Conservation (phyloP, 64 coral and sea anemone species). For the Trachythela sp. region DNA sequence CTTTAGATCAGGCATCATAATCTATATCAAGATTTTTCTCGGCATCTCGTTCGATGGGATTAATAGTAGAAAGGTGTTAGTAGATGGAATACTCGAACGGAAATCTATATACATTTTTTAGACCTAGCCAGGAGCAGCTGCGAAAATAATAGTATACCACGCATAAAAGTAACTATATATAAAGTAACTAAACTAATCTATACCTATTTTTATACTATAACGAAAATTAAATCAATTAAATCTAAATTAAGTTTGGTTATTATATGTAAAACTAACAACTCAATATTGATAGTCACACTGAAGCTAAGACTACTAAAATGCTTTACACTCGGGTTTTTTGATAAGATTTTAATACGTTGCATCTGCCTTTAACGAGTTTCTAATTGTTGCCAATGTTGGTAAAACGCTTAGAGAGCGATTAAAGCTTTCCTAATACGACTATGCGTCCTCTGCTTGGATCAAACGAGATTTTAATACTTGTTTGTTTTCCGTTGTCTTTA, state of each 20-base stretch:
- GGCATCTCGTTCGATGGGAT: no score
- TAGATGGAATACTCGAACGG: no score
- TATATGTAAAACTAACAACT: neutral
- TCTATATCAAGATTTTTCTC: no score
- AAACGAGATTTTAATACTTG: slow-evolving; percentile 10
- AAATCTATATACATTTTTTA: no score
- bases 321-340: neutral
- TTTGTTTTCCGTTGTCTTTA: neutral
- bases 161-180: no score
- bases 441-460: neutral
- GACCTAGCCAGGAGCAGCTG: no score
- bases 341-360: neutral
- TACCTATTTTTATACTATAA: neutral
- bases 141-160: no score
- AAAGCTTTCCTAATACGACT: neutral
- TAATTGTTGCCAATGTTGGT: neutral
- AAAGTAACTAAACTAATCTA: no score
- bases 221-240: neutral
- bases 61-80: no score
- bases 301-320: no score
- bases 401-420: neutral
- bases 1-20: no score
- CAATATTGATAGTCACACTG: neutral
- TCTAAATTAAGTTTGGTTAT: neutral
- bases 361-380: neutral